phyloP scores from a whole-genome alignment of 2,888 invertebrate genomes.

The Portevinia maculata region DNA sequence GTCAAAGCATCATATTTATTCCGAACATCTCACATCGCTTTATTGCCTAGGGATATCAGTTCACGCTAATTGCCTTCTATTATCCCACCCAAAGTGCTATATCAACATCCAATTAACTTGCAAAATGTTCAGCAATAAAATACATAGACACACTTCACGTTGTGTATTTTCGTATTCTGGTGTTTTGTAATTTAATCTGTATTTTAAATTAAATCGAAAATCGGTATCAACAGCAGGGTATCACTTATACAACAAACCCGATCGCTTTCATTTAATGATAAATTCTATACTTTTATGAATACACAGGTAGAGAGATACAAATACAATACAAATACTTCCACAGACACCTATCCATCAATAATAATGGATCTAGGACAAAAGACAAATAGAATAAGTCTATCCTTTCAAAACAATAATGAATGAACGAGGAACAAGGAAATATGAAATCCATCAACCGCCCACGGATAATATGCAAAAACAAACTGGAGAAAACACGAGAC shows the following conservation, averaged over 20 bases:
- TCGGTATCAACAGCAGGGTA: constrained; percentile 23
- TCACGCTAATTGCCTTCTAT: background rate
- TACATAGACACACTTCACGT: background rate
- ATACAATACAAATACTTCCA: constrained; percentile 18
- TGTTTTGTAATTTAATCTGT: constrained; percentile 11
- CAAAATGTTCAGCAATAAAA: background rate
- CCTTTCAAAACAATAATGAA: constrained; percentile 3
- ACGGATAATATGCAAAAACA: constrained; percentile 10
- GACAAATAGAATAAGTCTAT: constrained; percentile 23
- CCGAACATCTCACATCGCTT: no score
- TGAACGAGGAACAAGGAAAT: constrained; percentile 1
- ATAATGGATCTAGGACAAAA: constrained; percentile 23
- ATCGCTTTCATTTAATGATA: background rate
- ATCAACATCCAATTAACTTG: background rate
- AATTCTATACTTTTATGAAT: constrained; percentile 16
- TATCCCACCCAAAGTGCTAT: background rate
- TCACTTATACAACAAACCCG: background rate
- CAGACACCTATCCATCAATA: constrained; percentile 36
- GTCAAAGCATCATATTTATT: no score
- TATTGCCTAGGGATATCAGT: no score
- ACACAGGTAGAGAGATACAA: background rate
- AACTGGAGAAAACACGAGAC: constrained; percentile 36
- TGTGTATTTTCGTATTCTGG: background rate
- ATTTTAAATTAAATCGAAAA: constrained; percentile 25
- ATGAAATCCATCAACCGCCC: constrained; percentile 41